Evolutionary conservation across 2,888 invertebrate genomes (phyloP), one percentile per base, ranked within the genome.

Genomic region (Drosophila maculinotata): DNA sequence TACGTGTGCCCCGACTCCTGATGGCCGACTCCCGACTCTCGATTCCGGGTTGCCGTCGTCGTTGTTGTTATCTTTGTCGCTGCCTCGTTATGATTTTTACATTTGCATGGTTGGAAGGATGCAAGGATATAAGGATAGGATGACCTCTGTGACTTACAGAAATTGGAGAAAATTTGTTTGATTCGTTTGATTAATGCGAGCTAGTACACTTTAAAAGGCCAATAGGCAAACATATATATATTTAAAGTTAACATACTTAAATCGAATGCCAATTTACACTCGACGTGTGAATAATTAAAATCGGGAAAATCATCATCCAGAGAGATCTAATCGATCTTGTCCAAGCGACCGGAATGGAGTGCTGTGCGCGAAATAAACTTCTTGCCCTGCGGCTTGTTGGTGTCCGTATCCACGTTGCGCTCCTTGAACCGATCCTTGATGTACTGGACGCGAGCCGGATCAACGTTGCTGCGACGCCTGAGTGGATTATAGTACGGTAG

Each of bases 281-380:
- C 36, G 41, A n/a, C 30, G 23, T 17, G 30, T 25, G 30, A 9
- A 12, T 30, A 12, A 49, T 9, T 44, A 48, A 38, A 44, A 48
- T 48, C 10, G 31, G 26, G 17, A n/a, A 9, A 30, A 45, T 20
- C 20, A 9, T 10, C 3, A 9, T 30, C 8, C 10, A 3, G 8
- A 9, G 12, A 3, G 8, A 9, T 9, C 54, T 75, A 81, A 12
- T 60, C 54, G 28, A 79, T 73, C 64, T 76, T 77, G 20, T 79
- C 81, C 42, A 52, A 26, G 10, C 79, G 73, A 1, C 79, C 79
- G 8, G 81, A 81, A 41, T 81, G 79, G 20, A 79, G 66, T 1
- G 59, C 35, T 5, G 64, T 69, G 3, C 81, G 81, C 7, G 81
- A 69, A 0, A 81, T 47, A n/a, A 54, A 73, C 31, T 72, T 78